Base-by-base conservation (phyloP, 2,113 vertebrate species). In the Himantopus leucocephalus region DNA sequence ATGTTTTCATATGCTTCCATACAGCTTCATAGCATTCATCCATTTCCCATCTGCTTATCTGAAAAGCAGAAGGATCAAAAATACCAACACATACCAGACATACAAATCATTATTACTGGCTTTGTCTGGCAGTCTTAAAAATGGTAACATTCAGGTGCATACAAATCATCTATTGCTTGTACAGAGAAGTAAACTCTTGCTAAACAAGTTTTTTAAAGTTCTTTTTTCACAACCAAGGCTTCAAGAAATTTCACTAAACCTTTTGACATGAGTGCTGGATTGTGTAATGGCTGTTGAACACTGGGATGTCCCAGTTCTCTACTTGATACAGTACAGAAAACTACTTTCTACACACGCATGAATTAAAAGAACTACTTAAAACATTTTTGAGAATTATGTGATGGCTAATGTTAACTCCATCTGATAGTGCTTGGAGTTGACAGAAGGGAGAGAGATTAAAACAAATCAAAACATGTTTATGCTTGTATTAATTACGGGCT, bases 41-140 rank as follows among this genome's bases (percentile, higher is more conserved):
- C 70, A 43, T 96, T 96, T 91, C 77, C 95, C 91, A 90, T 94
- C 89, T 97, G 91, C 73, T 95, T 88, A 91, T 95, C 56, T 95
- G 62, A 82, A 88, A 91, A 82, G 72, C 80, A 96, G 77, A 92
- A 94, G 52, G 52, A 87, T 92, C 91, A 89, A 75, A 95, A 96
- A 96, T 94, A 94, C 80, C 70, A 43, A 67, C 77, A 91, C 35
- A 27, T 78, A 94, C 60, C 60, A 96, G 89, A 95, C 91, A 78
- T 63, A 89, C 83, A 96, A 96, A 96, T 95, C 83, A 85, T 90
- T 81, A 92, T 87, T 81, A 68, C 93, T 60, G 66, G 52, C 56
- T 95, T 95, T 92, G 94, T 92, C 94, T 96, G 84, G 64, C 83
- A 92, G 59, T 78, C 89, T 96, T 92, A 85, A 92, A 96, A 94